Evolutionary conservation across 2,888 invertebrate species (phyloP).

Genomic region (Notocelia uddmanniana): DNA sequence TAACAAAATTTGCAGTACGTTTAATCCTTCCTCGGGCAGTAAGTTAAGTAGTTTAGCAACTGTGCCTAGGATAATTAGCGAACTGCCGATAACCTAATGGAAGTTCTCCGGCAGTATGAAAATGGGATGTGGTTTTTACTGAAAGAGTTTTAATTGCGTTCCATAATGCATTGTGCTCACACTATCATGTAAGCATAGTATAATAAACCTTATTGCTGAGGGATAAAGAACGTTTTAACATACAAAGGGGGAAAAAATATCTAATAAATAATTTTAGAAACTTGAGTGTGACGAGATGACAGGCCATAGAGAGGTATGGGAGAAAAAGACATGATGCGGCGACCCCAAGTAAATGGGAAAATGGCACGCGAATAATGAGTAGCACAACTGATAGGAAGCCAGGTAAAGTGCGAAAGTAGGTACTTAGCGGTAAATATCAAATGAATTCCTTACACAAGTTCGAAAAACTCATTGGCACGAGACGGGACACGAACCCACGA

Average conservation of each 20-base stretch:
- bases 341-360: no score
- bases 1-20: neutral
- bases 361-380: no score
- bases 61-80: neutral
- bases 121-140: conserved; percentile 19
- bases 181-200: neutral
- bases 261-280: neutral
- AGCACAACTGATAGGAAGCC: no score
- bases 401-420: no score
- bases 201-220: neutral
- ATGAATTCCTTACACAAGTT: no score
- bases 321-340: no score
- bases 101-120: neutral
- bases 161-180: neutral
- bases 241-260: neutral
- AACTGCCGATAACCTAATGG: conserved; percentile 17
- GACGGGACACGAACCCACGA: no score
- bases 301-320: no score
- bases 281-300: no score
- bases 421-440: no score
- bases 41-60: neutral
- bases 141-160: conserved; percentile 18
- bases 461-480: no score
- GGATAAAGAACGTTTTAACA: neutral
- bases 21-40: neutral